A percentile compares a stretch with the other conserved stretches of the same genome.
Conservation (phyloP, 2,888 invertebrate species). For the Orchestes rusci region DNA sequence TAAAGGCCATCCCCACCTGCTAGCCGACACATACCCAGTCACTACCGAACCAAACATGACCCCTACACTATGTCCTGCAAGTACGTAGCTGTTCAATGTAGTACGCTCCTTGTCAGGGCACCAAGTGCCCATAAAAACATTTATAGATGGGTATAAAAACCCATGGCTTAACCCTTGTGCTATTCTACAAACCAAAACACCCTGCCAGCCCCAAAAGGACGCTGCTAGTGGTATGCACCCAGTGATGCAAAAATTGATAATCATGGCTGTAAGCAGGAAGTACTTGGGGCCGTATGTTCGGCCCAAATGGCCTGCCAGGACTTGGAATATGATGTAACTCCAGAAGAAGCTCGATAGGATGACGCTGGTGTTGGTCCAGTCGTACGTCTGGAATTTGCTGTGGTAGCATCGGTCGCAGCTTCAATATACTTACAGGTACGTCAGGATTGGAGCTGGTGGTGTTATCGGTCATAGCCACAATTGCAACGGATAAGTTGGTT, state of each 20-base stretch:
- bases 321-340: slow-evolving; percentile 69
- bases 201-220: slow-evolving; percentile 22
- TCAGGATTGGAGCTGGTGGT: slow-evolving; percentile 32
- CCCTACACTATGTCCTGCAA: slow-evolving; percentile 43
- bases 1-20: slow-evolving; percentile 63
- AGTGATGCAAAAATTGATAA: slow-evolving; percentile 54
- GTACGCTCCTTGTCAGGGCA: slow-evolving; percentile 61
- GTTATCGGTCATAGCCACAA: slow-evolving; percentile 64
- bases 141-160: slow-evolving; percentile 60
- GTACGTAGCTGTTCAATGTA: slow-evolving; percentile 58
- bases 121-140: slow-evolving; percentile 68
- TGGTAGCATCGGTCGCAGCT: too few relatives aligned
- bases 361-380: slow-evolving; percentile 31
- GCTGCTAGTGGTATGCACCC: slow-evolving; percentile 46
- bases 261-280: slow-evolving; percentile 49
- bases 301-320: slow-evolving; percentile 64
- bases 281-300: slow-evolving; percentile 67
- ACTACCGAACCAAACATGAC: slow-evolving; percentile 68
- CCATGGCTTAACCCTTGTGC: slow-evolving; percentile 65
- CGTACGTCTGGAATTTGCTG: slow-evolving; percentile 19
- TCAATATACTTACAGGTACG: slow-evolving; percentile 11
- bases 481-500: slow-evolving; percentile 59
- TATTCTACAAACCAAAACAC: slow-evolving; percentile 28
- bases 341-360: slow-evolving; percentile 72
- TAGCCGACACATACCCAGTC: slow-evolving; percentile 61